Evolutionary conservation across 2,113 vertebrate genomes (phyloP).

Genomic region (Centropus unirufus): DNA sequence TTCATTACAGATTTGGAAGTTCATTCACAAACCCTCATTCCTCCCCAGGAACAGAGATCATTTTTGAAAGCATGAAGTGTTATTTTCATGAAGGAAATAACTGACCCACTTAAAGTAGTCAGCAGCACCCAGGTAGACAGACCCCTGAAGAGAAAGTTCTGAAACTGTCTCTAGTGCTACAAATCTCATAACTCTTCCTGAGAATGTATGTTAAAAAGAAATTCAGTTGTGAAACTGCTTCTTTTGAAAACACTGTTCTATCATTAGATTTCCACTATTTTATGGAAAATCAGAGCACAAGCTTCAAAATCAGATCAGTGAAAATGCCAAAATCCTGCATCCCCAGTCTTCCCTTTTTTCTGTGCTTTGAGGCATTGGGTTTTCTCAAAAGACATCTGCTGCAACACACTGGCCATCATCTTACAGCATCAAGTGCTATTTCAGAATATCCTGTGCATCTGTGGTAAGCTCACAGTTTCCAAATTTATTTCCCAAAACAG

Average conservation of each 20-base stretch:
- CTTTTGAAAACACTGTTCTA: neutral
- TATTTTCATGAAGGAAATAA: neutral
- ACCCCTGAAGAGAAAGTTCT: neutral
- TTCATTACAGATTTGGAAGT: neutral
- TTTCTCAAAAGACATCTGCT: neutral
- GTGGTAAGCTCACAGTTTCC: neutral
- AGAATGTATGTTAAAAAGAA: neutral
- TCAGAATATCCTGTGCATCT: neutral
- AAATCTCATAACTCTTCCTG: neutral
- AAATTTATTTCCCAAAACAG: neutral
- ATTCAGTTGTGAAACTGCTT: neutral
- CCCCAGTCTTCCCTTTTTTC: neutral
- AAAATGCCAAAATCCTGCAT: neutral
- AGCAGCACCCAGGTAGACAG: neutral
- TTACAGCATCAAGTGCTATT: neutral
- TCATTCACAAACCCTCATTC: neutral
- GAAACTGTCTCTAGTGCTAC: neutral
- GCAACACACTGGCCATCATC: neutral
- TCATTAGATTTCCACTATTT: neutral
- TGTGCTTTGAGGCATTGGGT: rapidly evolving
- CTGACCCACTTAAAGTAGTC: neutral
- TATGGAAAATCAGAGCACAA: neutral
- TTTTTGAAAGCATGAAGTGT: neutral
- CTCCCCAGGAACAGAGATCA: neutral
- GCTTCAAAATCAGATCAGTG: neutral